Evolutionary conservation across 2,888 invertebrate species (phyloP), one percentile per base, ranked within the genome.

Genomic region (Stenolophus ochropezus): DNA sequence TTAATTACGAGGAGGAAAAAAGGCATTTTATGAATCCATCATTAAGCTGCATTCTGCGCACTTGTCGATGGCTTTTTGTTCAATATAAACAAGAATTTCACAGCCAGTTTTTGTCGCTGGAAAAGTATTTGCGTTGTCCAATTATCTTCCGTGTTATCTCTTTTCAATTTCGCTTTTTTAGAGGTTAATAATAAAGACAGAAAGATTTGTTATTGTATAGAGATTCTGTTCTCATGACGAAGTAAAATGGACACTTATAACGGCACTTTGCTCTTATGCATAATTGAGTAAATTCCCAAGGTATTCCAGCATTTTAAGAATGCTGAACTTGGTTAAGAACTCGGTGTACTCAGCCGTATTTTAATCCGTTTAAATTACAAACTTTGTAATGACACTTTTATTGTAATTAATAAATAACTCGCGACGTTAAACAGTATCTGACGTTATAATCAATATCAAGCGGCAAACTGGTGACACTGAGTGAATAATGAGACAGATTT

Each of bases 101-200:
- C 65, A 69, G 65, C 65, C 6, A 33, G 65, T 69, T 69, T 69
- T 69, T 69, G 33, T 27, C 4, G 25, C 5, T 69, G 33, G 65
- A 69, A 69, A 69, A 69, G 33, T 27, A 69, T 69, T 69, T 69
- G 33, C 33, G 33, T 69, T 69, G 65, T 69, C 65, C 65, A 69
- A 69, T 69, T 69, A 69, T 69, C 61, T 61, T 61, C 65, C 27
- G 65, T 69, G 61, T 61, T 61, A 61, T 61, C 61, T 61, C 61
- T 61, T 61, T 61, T 61, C 61, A 61, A 69, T 69, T 69, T 69
- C 65, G 65, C 65, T 69, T 69, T 69, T 69, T 69, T 69, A 69
- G 65, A 61, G 27, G 14, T 61, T 69, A 69, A 69, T 69, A 69
- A 69, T 69, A 69, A 69, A 69, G 33, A 27, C 65, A 69, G 23